Evolutionary conservation across 2,888 invertebrate genomes (phyloP), one percentile per base, ranked within the genome.

Genomic region (Sarcophaga variegata): DNA sequence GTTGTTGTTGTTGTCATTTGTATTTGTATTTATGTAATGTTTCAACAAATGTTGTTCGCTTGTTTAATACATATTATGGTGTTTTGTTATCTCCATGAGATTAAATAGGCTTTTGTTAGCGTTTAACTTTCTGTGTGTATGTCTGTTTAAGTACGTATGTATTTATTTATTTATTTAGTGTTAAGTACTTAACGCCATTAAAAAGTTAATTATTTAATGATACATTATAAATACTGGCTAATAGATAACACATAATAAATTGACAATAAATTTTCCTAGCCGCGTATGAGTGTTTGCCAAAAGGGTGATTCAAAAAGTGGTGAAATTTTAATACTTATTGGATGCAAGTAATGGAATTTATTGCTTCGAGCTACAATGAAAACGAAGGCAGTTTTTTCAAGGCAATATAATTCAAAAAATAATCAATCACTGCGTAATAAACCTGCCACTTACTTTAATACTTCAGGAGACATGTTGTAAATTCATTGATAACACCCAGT

Each of bases 171-270:
- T 49, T 49, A 20, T 59, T 59, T 10, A 45, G 72, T 60, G 59
- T 71, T 60, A 47, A 67, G 59, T 20, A 47, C 20, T 67, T 74
- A 74, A 72, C 60, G 60, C 47, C 49, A 22, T 76, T 64, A 17
- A 12, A 54, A 2, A 62, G 27, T 67, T 63, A 69, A 81, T 81
- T 81, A 60, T 64, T 70, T 63, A 64, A 66, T 60, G 20, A 11
- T 66, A n/a, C 66, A 10, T 45, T 20, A 2, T 37, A 62, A 20
- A 49, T 62, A 62, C 47, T 49, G 2, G 5, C 1, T 66, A 66
- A 17, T 22, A 20, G 75, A 20, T 54, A 37, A 37, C 6, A 37
- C 37, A 37, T 37, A 4, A 70, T 59, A 45, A 49, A 62, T 67
- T 47, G 27, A 81, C 22, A 49, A 66, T 66, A 37, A 37, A 66